Conservation (phyloP, 2,888 invertebrate species). For the Drosophila macrothrix region DNA sequence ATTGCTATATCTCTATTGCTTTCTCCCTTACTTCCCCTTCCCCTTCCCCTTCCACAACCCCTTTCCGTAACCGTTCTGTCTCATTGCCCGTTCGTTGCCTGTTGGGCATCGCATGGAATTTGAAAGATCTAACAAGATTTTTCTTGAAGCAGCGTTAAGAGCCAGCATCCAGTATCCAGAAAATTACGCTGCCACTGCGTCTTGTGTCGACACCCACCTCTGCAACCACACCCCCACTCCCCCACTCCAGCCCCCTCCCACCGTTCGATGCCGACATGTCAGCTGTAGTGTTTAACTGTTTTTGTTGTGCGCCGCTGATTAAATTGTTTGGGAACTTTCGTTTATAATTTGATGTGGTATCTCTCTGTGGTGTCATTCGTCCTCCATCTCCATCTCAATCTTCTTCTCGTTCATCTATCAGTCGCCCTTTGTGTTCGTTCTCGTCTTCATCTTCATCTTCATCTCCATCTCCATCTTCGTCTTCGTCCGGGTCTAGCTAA, state of each 20-base stretch:
- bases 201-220: conserved; percentile 1
- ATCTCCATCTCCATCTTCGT: neutral
- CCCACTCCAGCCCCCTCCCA: neutral
- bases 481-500: neutral
- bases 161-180: conserved; percentile 35
- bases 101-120: conserved; percentile 58
- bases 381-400: conserved; percentile 15
- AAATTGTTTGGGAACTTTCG: conserved; percentile 74
- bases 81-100: conserved; percentile 27
- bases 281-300: conserved; percentile 30
- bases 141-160: conserved; percentile 49
- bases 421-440: conserved; percentile 34
- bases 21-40: neutral
- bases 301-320: conserved; percentile 71
- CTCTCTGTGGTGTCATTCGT: conserved; percentile 48
- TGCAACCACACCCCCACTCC: neutral
- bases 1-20: conserved; percentile 7
- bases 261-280: conserved; percentile 1
- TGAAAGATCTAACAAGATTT: conserved; percentile 70
- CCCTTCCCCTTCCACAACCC: no score
- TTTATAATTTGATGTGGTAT: conserved; percentile 72
- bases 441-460: neutral
- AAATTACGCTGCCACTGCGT: conserved; percentile 8
- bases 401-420: conserved; percentile 32
- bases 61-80: conserved; percentile 17